Base-by-base conservation (phyloP, 2,888 invertebrate species). In the Papilio demoleus region DNA sequence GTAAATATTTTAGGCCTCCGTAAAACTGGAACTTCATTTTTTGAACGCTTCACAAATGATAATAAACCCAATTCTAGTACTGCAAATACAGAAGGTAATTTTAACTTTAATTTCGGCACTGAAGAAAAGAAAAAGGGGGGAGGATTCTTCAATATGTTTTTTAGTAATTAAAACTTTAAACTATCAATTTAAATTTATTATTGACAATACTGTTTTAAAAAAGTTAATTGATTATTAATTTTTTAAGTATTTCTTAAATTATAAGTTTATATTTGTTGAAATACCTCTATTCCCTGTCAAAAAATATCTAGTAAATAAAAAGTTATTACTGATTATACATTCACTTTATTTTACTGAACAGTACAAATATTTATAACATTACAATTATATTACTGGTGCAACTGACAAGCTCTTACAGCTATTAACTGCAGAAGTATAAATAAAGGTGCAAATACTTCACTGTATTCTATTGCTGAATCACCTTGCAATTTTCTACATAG, bases 391-490 rank as follows among this genome's bases (percentile, higher is more conserved):
- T 81, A 93, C 77, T 93, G 93, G 83, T 96, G 96, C 79, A 97
- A 91, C 87, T 98, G 98, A 88, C 99, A 99, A 53, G 98, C 98
- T 81, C 98, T 94, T 66, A 98, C 96, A 74, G 98, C 97, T 76
- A 99, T 95, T 70, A 99, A 92, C 84, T 98, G 97, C 66, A 98
- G 91, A 67, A 98, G 92, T 74, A 98, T 97, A 86, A 98, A 98
- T 64, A 99, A 93, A 19, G 98, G 98, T 56, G 98, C 96, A 90
- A 98, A 95, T 4, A 98, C 97, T 93, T 98, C 98, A 70, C 98
- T 97, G 82, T 96, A 98, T 81, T 97, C 97, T 73, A 97, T 94
- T 38, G 94, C 94, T 56, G 95, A 95, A 81, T 96, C 96, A 8
- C 96, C 97, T 77, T 96, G 95, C 62, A 99, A 88, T 85, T 97